Conservation (phyloP, 2,797 vertebrate species). For the Tapera naevia region DNA sequence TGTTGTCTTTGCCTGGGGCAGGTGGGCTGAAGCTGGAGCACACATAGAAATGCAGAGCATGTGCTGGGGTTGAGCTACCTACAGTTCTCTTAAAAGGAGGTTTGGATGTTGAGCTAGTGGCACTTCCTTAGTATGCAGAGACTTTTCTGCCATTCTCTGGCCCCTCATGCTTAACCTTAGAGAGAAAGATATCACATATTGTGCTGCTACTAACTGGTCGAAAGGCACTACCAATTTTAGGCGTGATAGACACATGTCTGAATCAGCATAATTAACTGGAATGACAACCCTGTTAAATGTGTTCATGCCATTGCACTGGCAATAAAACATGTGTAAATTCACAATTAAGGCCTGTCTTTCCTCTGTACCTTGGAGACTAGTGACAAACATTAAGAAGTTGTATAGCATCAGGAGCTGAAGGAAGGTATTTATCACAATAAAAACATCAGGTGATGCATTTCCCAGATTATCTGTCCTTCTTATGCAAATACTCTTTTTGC, state of each 20-base stretch:
- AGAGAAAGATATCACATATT: constrained; percentile 35
- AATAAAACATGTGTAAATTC: constrained; percentile 74
- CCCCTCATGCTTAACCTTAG: constrained; percentile 10
- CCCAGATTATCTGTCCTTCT: constrained; percentile 58
- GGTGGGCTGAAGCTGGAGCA: not conserved
- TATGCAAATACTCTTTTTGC: constrained; percentile 57
- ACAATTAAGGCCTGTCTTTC: constrained; percentile 73
- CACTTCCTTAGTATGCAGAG: not conserved
- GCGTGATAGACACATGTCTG: constrained; percentile 63
- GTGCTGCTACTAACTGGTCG: constrained; percentile 25
- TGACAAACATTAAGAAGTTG: constrained; percentile 69
- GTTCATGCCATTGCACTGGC: constrained; percentile 58
- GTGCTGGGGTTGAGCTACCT: not conserved
- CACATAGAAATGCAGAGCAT: constrained; percentile 39
- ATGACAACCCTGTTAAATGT: constrained; percentile 69
- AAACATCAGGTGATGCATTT: constrained; percentile 67
- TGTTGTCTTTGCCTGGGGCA: constrained; percentile 48
- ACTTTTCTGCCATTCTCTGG: not conserved
- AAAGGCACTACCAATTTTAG: constrained; percentile 62
- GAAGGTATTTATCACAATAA: constrained; percentile 70
- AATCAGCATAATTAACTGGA: constrained; percentile 73
- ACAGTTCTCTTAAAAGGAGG: not conserved
- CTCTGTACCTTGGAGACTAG: constrained; percentile 59
- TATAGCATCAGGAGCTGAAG: constrained; percentile 42
- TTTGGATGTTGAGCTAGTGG: not conserved